A percentile compares a stretch with the other conserved stretches of the same genome.
phyloP scores from a whole-genome alignment of 2,113 vertebrate species.

The Dendrocopos noguchii region DNA sequence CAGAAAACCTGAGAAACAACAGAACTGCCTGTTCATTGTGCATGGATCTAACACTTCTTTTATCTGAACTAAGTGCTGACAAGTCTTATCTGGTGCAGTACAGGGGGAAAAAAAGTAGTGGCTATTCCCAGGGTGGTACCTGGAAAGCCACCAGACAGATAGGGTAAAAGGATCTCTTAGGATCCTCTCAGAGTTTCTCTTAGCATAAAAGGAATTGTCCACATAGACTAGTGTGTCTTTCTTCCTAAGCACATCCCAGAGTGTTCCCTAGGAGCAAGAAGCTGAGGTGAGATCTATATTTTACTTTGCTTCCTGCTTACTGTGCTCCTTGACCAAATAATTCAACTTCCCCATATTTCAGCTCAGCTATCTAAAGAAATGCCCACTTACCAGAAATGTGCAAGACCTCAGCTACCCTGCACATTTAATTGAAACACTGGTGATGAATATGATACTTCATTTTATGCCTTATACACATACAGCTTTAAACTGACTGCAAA shows the following conservation, averaged over 20 bases:
- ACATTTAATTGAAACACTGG: not conserved
- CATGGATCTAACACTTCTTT: not conserved
- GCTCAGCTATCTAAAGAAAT: not conserved
- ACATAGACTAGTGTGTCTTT: not conserved
- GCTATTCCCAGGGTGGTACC: not conserved
- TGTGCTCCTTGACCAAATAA: not conserved
- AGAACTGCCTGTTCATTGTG: not conserved
- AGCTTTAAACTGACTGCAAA: not conserved
- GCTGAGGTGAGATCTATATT: not conserved
- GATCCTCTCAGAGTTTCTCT: not conserved
- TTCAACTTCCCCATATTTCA: not conserved
- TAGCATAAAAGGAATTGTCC: not conserved
- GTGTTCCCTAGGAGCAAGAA: not conserved
- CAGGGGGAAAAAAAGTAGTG: not conserved
- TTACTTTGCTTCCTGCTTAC: not conserved
- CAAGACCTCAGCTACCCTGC: not conserved
- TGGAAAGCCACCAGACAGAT: not conserved
- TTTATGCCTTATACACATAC: not conserved
- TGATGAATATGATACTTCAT: not conserved
- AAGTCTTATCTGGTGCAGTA: not conserved
- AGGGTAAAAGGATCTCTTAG: not conserved
- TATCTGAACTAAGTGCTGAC: not conserved
- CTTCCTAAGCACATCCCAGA: not conserved
- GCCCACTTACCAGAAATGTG: not conserved
- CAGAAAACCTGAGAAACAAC: not conserved